These are phyloP conservation scores for Ephialtes manifestator DNA, from an alignment of 2,888 invertebrate genomes.

Conservation along the genomic window DNA sequence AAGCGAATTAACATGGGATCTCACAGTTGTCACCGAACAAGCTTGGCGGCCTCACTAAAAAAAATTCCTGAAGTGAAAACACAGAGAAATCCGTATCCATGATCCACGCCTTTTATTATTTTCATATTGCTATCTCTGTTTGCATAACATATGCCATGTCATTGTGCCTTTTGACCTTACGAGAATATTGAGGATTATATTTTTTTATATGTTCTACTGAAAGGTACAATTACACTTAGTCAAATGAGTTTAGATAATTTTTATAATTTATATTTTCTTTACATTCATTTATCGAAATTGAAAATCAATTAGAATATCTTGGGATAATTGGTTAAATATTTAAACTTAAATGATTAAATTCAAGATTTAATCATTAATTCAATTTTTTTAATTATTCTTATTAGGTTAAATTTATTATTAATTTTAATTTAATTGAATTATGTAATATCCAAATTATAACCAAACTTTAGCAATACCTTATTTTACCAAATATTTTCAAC, in stretches of 20 bases:
- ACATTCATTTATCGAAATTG: background rate
- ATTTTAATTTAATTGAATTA: too few species aligned
- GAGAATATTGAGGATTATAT: background rate
- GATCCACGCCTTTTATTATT: constrained; percentile 10
- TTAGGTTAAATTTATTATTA: too few species aligned
- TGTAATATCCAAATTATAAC: too few species aligned
- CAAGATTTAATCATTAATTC: too few species aligned
- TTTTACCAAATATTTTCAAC: background rate
- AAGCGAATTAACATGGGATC: background rate
- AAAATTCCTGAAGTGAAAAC: constrained; percentile 44
- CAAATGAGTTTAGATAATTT: background rate
- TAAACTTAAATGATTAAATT: too few species aligned
- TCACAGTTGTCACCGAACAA: background rate
- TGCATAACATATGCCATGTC: background rate
- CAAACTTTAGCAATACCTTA: too few species aligned
- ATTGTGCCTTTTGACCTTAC: background rate
- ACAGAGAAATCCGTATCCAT: background rate
- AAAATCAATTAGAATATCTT: background rate
- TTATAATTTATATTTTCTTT: background rate
- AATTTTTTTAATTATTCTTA: too few species aligned
- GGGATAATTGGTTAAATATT: too few species aligned
- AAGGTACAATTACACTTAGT: background rate
- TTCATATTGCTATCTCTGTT: background rate
- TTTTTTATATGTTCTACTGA: background rate
- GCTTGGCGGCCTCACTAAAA: background rate